A percentile compares a stretch with the other conserved stretches of the same genome.
Evolutionary conservation across 1,140 invertebrate species (phyloP).

Genomic region (Lanistes nyassanus): DNA sequence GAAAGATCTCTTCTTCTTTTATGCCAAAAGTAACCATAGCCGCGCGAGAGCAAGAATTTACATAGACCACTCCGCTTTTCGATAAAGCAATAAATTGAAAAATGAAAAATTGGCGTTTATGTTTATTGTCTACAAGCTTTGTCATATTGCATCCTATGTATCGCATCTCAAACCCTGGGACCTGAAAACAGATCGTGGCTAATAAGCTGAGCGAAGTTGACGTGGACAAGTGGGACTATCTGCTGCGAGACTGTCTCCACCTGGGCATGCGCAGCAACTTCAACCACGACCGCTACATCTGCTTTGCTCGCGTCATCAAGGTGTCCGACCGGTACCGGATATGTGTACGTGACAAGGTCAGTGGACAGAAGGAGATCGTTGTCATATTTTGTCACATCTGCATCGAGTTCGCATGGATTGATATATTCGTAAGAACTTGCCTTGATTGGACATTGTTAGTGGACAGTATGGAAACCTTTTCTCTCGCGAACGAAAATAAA

Average conservation of each 20-base stretch:
- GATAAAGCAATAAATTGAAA: too few species aligned
- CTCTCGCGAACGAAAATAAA: too few species aligned
- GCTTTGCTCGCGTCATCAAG: conserved; percentile 62
- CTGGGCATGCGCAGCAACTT: conserved; percentile 69
- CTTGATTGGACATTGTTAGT: too few species aligned
- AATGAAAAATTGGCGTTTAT: too few species aligned
- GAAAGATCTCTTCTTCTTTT: too few species aligned
- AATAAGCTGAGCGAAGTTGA: conserved; percentile 76
- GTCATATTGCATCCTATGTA: too few species aligned
- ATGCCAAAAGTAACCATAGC: not conserved
- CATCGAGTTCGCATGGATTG: not conserved
- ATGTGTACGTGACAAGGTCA: conserved; percentile 68
- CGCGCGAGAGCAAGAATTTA: too few species aligned
- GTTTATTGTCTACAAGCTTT: too few species aligned
- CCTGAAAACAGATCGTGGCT: conserved; percentile 73
- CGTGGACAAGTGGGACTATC: conserved; percentile 81
- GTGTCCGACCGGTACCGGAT: conserved; percentile 63
- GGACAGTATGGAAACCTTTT: too few species aligned
- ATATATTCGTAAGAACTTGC: too few species aligned
- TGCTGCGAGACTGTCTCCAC: conserved; percentile 72
- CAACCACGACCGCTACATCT: conserved; percentile 67
- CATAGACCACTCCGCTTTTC: too few species aligned
- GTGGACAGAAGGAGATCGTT: not conserved
- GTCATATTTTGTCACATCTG: not conserved
- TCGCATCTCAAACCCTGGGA: too few species aligned